Percentiles rank a stretch among this genome's conserved stretches.
These are phyloP conservation scores for Phenganax marumi DNA, from an alignment of 92 coral and sea anemone species.

Conservation along the genomic window DNA sequence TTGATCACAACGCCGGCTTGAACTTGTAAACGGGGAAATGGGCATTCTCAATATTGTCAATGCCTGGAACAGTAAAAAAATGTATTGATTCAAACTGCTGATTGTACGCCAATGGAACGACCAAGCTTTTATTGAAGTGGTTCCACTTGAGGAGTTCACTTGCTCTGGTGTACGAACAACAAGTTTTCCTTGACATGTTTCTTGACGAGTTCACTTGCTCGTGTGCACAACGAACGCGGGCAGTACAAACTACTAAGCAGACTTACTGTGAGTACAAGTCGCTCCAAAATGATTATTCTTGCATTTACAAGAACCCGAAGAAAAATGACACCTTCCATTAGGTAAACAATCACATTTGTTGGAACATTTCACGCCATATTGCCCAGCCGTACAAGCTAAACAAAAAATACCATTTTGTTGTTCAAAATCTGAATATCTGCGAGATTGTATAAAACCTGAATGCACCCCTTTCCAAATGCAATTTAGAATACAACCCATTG, in stretches of 20 bases:
- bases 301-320: conserved; percentile 65
- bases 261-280: conserved; percentile 26
- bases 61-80: conserved; percentile 4
- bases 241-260: neutral
- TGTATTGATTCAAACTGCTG: neutral
- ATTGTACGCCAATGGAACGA: neutral
- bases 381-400: conserved; percentile 51
- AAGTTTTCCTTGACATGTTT: neutral
- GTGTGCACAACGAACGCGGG: neutral
- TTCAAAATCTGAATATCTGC: too few relatives aligned
- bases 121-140: neutral
- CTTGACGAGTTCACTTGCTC: neutral
- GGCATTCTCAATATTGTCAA: conserved; percentile 22
- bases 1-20: conserved; percentile 5
- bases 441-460: too few relatives aligned
- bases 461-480: too few relatives aligned
- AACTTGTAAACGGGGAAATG: conserved; percentile 3
- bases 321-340: conserved; percentile 56
- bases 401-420: too few relatives aligned
- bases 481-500: too few relatives aligned
- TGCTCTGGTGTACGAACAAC: neutral
- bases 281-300: conserved; percentile 25
- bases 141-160: neutral
- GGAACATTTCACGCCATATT: conserved; percentile 62
- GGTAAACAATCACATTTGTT: conserved; percentile 58